These are phyloP conservation scores for Folsomia manolachei DNA, from an alignment of 2,888 invertebrate genomes.

Conservation along the genomic window DNA sequence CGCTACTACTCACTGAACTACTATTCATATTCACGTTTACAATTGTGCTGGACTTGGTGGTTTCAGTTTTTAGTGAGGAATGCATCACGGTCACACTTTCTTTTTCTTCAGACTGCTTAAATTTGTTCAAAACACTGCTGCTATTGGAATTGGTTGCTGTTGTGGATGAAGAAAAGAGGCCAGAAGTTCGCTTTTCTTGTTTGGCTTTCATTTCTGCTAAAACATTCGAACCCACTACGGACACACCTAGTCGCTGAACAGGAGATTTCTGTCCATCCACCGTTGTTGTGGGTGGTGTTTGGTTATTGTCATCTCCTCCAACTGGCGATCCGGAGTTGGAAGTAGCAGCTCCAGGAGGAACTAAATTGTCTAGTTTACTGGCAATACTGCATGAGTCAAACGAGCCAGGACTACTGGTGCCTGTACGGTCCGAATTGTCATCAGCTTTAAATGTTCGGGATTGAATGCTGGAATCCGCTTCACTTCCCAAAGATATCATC, in stretches of 20 bases:
- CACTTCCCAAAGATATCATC: conserved; percentile 50
- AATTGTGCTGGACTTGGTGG: conserved; percentile 1
- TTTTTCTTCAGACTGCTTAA: conserved; percentile 18
- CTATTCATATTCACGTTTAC: conserved; percentile 12
- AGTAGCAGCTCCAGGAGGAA: conserved; percentile 26
- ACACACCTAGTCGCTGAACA: conserved; percentile 48
- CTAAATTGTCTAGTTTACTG: conserved; percentile 39
- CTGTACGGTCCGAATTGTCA: conserved; percentile 42
- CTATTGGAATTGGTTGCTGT: neutral
- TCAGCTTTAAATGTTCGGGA: conserved; percentile 49
- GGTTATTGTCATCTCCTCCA: conserved; percentile 17
- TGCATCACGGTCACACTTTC: conserved; percentile 25
- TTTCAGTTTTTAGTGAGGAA: neutral
- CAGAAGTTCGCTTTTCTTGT: conserved; percentile 53
- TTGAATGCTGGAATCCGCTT: conserved; percentile 48
- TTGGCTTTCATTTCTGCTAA: conserved; percentile 53
- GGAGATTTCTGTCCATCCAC: conserved; percentile 46
- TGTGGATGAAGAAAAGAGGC: conserved; percentile 38
- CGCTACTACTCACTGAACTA: neutral
- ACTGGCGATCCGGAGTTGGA: conserved; percentile 20
- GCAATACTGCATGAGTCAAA: conserved; percentile 48
- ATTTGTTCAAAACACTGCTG: conserved; percentile 11
- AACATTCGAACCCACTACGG: conserved; percentile 51
- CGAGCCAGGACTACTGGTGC: conserved; percentile 49
- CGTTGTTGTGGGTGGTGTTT: neutral